Evolutionary conservation across 1,140 invertebrate species (phyloP), one percentile per base, ranked within the genome.

Genomic region (Phocides pigmalion): DNA sequence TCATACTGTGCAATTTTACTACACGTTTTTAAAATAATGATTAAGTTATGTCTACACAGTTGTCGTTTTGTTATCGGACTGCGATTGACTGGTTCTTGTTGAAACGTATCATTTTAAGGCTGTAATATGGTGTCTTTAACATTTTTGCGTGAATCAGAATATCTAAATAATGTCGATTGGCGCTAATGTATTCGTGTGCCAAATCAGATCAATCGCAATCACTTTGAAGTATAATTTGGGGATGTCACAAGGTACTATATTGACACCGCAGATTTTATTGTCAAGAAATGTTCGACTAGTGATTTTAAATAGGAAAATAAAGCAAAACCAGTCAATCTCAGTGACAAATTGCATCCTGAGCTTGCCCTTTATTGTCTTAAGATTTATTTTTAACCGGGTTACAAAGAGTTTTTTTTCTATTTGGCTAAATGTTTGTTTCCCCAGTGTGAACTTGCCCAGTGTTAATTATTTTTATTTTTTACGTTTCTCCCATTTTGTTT

Each of bases 41-140:
- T 72, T 62, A 65, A 70, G 68, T 77, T 82, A 77, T 76, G 47
- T 83, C 72, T 84, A 84, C 80, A 70, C 47, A 80, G 76, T 84
- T 84, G 75, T 79, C 70, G 62, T 75, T 78, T 16, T 82, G 72
- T 76, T 76, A 63, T 63, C 64, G 53, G 61, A 37, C 47, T 51
- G 17, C 35, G 46, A 61, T 76, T 64, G 66, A 66, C 63, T 72
- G 58, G 64, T 59, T 65, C 11, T 44, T 51, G 59, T 50, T 51
- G 14, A 50, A 14, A 25, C 11, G 22, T 25, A 15, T 41, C 37
- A 22, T 32, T 32, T 32, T 11, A 28, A 32, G 9, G 28, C 8
- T 32, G 1, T 1, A 32, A 32, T 11, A 11, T 11, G 35, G 12
- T 39, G 12, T 39, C 35, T 4, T 14, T 14, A 1, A n/a, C 35